Conservation (phyloP, 2,113 vertebrate genomes). For the Daphoenositta chrysoptera region DNA sequence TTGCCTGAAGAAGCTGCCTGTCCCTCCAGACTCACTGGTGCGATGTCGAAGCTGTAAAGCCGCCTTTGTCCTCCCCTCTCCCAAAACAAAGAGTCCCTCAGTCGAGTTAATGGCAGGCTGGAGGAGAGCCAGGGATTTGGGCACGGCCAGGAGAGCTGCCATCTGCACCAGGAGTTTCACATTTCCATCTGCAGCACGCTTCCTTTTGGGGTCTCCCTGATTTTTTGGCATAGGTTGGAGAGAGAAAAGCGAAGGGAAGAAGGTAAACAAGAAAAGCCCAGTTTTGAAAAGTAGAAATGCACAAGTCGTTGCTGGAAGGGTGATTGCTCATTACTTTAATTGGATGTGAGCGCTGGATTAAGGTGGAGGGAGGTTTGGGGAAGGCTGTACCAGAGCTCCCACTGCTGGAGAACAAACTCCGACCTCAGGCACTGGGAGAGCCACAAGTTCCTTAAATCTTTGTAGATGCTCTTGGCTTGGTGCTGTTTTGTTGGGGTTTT, state of each 20-base stretch:
- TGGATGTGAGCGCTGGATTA: neutral
- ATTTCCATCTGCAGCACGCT: neutral
- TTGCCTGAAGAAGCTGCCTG: constrained; percentile 53
- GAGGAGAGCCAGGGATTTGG: neutral
- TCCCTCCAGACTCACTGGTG: constrained; percentile 27
- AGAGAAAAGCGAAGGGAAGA: neutral
- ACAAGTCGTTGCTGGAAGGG: neutral
- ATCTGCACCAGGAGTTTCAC: neutral
- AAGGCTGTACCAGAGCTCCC: constrained; percentile 43
- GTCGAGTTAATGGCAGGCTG: neutral
- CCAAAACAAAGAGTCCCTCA: constrained; percentile 24
- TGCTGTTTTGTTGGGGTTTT: neutral
- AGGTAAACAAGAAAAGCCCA: neutral
- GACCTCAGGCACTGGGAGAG: neutral
- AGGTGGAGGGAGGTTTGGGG: neutral
- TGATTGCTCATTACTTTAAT: neutral
- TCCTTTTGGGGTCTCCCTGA: neutral
- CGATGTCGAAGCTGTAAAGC: neutral
- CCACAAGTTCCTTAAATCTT: neutral
- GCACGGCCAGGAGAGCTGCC: neutral
- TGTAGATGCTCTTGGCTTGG: neutral
- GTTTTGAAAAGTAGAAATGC: neutral
- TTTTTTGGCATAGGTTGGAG: neutral
- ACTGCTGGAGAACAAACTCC: constrained; percentile 8
- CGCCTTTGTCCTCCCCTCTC: neutral